phyloP scores from a whole-genome alignment of 1,140 invertebrate genomes.

The Penaeus indicus region DNA sequence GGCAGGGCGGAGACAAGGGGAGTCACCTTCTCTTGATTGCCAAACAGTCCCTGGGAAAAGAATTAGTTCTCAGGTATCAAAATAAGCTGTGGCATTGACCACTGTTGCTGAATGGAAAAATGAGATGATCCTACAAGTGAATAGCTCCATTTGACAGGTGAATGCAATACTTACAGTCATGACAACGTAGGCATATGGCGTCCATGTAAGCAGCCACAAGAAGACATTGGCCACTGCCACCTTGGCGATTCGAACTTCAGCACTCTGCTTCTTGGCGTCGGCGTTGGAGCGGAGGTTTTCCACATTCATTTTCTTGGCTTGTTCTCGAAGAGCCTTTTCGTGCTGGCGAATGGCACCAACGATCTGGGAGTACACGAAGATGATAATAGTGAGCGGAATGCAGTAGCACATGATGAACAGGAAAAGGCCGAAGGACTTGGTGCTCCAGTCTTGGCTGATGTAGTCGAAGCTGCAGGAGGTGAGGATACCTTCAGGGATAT shows the following conservation, averaged over 20 bases:
- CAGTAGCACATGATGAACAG: constrained; percentile 60
- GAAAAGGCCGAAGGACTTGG: constrained; percentile 62
- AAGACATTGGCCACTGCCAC: constrained; percentile 70
- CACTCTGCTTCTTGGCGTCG: constrained; percentile 60
- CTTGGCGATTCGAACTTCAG: constrained; percentile 68
- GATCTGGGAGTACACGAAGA: constrained; percentile 72
- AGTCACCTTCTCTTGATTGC: constrained; percentile 67
- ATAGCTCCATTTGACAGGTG: constrained; percentile 48
- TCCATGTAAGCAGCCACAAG: constrained; percentile 70
- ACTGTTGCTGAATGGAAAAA: too few species aligned
- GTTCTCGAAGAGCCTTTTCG: constrained; percentile 71
- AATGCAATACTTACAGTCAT: neutral
- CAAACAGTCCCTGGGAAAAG: constrained; percentile 67
- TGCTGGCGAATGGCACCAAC: constrained; percentile 71
- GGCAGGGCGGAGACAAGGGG: constrained; percentile 62
- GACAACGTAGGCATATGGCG: constrained; percentile 70
- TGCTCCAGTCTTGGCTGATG: constrained; percentile 38
- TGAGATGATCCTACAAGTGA: too few species aligned
- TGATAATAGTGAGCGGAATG: constrained; percentile 61
- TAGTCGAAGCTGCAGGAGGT: constrained; percentile 67
- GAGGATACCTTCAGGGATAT: constrained; percentile 66
- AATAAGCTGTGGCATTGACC: too few species aligned
- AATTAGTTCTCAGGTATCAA: too few species aligned
- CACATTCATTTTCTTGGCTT: constrained; percentile 71
- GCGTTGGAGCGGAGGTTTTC: constrained; percentile 68